phyloP scores from a whole-genome alignment of 2,888 invertebrate species.

The Eretmocerus hayati region DNA sequence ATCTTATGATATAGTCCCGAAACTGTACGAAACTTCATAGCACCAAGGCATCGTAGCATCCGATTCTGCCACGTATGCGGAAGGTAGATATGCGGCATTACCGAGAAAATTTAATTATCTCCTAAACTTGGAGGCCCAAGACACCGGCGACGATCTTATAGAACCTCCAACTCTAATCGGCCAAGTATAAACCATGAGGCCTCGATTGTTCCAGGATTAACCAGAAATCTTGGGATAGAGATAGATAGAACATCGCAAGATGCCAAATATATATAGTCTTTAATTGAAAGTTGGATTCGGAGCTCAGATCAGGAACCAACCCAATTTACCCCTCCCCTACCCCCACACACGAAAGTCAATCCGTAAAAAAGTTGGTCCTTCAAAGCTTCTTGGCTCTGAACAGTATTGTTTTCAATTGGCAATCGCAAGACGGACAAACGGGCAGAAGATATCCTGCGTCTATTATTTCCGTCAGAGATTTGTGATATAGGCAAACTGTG shows the following conservation, averaged over 20 bases:
- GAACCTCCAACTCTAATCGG: slow-evolving; percentile 35
- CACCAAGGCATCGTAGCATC: not conserved
- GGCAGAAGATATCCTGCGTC: not conserved
- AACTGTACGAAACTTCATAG: no score
- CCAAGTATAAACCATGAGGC: no score
- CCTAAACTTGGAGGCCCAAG: slow-evolving; percentile 36
- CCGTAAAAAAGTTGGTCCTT: slow-evolving; percentile 16
- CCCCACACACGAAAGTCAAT: no score
- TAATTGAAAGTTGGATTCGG: no score
- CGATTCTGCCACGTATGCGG: slow-evolving; percentile 37
- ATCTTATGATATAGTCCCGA: no score
- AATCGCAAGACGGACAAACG: slow-evolving; percentile 7
- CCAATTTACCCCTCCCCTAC: no score
- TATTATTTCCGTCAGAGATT: no score
- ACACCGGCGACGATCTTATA: no score
- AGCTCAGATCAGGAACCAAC: slow-evolving; percentile 23
- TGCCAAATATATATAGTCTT: slow-evolving; percentile 22
- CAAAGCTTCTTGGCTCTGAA: no score
- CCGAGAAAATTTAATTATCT: slow-evolving; percentile 46
- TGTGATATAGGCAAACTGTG: no score
- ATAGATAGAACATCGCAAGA: no score
- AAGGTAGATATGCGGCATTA: slow-evolving; percentile 46
- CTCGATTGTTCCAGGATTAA: slow-evolving; percentile 44
- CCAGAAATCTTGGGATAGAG: slow-evolving; percentile 21
- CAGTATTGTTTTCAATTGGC: slow-evolving; percentile 20